These are phyloP conservation scores for Amiota mariae DNA, from an alignment of 2,888 invertebrate species.

Conservation along the genomic window DNA sequence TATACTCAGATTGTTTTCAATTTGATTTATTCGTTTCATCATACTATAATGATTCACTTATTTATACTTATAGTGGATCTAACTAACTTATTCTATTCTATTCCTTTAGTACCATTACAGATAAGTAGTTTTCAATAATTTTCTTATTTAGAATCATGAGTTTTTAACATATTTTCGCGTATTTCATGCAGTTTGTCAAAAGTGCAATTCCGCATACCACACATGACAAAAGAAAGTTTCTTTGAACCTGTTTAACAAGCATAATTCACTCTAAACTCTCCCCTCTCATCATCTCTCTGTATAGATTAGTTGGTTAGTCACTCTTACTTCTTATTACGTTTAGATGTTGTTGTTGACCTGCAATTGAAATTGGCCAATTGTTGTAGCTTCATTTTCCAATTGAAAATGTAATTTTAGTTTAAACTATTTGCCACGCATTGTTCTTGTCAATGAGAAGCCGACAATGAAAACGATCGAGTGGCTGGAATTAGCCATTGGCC, in stretches of 20 bases:
- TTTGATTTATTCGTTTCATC: not conserved
- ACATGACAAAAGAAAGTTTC: not conserved
- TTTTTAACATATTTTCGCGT: conserved; percentile 38
- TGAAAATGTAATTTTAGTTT: conserved; percentile 55
- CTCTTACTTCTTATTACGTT: not conserved
- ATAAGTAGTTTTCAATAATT: not conserved
- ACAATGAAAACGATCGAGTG: not conserved
- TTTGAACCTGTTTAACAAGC: too few relatives aligned
- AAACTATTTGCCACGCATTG: conserved; percentile 56
- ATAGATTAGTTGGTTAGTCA: too few relatives aligned
- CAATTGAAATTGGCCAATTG: conserved; percentile 57
- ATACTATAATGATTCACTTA: not conserved
- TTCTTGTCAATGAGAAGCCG: conserved; percentile 16
- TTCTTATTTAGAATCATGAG: not conserved
- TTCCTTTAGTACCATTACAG: not conserved
- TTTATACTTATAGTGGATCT: not conserved
- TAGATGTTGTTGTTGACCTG: conserved; percentile 38
- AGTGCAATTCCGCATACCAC: conserved; percentile 56
- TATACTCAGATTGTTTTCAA: not conserved
- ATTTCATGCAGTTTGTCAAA: conserved; percentile 60
- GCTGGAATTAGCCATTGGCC: conserved; percentile 2
- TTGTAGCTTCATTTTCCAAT: conserved; percentile 49
- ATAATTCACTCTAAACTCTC: too few relatives aligned
- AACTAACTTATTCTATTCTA: not conserved
- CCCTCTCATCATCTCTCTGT: too few relatives aligned